phyloP scores from a whole-genome alignment of 2,888 invertebrate species.

The Xestia ashworthii region DNA sequence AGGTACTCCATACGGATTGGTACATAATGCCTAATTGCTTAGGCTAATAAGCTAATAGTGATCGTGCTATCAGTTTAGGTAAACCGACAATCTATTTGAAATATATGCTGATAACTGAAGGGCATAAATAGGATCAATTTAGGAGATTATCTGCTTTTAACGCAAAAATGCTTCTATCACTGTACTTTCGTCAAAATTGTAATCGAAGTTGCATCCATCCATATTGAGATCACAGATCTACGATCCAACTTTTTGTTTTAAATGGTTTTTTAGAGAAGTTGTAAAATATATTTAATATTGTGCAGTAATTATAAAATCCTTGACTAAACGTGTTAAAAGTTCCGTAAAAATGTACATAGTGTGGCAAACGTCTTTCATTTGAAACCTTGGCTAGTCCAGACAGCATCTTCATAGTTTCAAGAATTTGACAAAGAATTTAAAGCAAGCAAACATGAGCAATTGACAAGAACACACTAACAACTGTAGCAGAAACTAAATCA shows the following conservation, averaged over 20 bases:
- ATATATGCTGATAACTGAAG: not conserved
- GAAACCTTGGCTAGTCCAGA: not conserved
- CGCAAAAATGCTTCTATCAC: not conserved
- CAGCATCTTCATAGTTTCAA: not conserved
- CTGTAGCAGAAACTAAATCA: slow-evolving; percentile 6
- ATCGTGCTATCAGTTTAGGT: slow-evolving; percentile 7
- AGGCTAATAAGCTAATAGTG: slow-evolving; percentile 19
- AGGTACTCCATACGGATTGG: not conserved
- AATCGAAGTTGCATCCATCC: slow-evolving; percentile 6
- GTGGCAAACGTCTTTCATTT: not conserved
- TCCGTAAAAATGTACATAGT: not conserved
- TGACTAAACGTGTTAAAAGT: not conserved
- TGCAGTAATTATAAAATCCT: not conserved
- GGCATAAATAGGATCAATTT: not conserved
- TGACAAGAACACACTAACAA: not conserved
- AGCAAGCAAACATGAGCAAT: not conserved
- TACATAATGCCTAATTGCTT: slow-evolving; percentile 8
- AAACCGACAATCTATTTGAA: not conserved
- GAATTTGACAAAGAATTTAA: not conserved
- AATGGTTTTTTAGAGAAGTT: not conserved
- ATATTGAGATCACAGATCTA: not conserved
- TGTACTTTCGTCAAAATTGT: slow-evolving; percentile 2
- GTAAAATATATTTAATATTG: not conserved
- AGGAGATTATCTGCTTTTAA: not conserved
- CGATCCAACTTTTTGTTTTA: not conserved